Evolutionary conservation across 2,797 vertebrate species (phyloP).

Genomic region (Hypotaenidia philippensis): DNA sequence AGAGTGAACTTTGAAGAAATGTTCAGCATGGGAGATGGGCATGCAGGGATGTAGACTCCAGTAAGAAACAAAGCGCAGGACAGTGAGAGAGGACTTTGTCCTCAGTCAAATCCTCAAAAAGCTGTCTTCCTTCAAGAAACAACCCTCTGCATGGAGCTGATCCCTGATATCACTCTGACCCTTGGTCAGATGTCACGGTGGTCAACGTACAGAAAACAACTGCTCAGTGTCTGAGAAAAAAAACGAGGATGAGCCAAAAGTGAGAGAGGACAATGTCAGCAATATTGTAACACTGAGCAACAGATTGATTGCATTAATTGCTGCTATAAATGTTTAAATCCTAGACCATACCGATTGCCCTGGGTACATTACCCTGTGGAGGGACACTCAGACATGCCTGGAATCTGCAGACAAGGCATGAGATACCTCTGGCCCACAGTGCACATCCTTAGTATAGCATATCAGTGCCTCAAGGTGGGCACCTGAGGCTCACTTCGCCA

Average conservation of each 20-base stretch:
- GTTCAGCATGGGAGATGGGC: background rate
- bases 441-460: background rate
- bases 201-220: background rate
- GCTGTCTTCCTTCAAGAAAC: background rate
- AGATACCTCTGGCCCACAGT: fast-evolving
- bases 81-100: background rate
- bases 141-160: background rate
- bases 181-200: background rate
- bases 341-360: background rate
- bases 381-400: background rate
- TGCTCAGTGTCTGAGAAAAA: background rate
- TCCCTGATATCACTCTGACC: background rate
- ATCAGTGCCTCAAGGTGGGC: background rate
- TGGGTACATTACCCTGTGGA: background rate
- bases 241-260: background rate
- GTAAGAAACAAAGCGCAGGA: background rate
- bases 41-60: background rate
- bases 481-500: background rate
- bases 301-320: background rate
- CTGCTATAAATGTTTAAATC: background rate
- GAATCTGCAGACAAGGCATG: background rate
- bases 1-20: background rate
- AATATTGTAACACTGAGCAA: background rate
- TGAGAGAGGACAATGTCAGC: background rate
- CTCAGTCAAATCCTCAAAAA: background rate